Conservation (phyloP, 1,140 invertebrate genomes). For the Diorhabda sublineata region DNA sequence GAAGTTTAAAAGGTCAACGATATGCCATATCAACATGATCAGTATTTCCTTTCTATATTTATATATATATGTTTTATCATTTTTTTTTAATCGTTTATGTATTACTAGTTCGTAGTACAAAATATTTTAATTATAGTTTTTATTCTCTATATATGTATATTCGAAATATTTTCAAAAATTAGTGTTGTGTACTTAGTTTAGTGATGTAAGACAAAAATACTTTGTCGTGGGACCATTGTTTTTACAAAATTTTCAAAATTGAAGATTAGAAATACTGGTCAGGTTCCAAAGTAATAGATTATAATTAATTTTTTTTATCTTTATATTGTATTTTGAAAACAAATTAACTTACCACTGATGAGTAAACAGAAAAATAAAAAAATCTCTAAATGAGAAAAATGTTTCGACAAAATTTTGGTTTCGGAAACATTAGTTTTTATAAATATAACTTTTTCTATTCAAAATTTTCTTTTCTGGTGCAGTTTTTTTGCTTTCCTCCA, state of each 20-base stretch:
- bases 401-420: too few species aligned
- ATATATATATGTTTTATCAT: conserved; percentile 10
- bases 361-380: too few species aligned
- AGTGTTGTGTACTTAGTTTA: conserved; percentile 27
- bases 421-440: too few species aligned
- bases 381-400: too few species aligned
- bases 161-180: conserved; percentile 16
- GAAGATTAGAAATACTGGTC: conserved; percentile 31
- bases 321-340: conserved; percentile 10
- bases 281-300: conserved; percentile 12
- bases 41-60: conserved; percentile 30
- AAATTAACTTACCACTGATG: too few species aligned
- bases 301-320: conserved; percentile 24
- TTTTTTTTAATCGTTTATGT: neutral
- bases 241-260: neutral
- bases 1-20: conserved; percentile 9
- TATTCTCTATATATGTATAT: conserved; percentile 8
- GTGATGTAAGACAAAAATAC: conserved; percentile 5
- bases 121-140: conserved; percentile 16
- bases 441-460: too few species aligned
- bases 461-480: too few species aligned
- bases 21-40: conserved; percentile 34
- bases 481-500: too few species aligned
- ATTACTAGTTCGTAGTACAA: conserved; percentile 19
- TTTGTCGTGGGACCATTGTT: conserved; percentile 23